phyloP scores from a whole-genome alignment of 2,113 vertebrate species.

The Mandrillus leucophaeus region DNA sequence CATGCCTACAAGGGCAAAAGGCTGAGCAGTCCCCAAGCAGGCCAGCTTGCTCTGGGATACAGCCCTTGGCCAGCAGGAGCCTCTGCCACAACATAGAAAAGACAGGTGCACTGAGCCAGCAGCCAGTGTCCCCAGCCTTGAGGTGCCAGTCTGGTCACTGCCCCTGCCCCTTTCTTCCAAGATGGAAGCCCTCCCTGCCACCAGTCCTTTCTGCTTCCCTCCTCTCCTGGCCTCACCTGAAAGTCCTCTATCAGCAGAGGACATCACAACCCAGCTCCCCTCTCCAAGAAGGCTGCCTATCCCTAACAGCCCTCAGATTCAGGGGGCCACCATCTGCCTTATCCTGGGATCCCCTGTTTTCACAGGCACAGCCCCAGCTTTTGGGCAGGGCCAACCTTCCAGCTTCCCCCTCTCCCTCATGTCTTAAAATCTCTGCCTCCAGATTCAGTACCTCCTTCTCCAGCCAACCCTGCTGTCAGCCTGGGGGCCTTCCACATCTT shows the following conservation, averaged over 20 bases:
- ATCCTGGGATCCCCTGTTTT: not conserved
- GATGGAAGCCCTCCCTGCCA: not conserved
- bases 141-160: too few relatives aligned
- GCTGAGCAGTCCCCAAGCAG: not conserved
- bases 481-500: not conserved
- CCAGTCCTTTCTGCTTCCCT: not conserved
- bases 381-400: not conserved
- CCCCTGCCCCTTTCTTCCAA: not conserved
- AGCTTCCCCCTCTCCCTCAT: not conserved
- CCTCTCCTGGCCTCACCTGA: not conserved
- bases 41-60: not conserved
- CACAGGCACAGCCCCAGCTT: not conserved
- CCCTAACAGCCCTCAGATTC: not conserved
- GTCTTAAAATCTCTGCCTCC: not conserved
- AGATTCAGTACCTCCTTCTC: not conserved
- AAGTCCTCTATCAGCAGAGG: not conserved
- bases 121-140: not conserved
- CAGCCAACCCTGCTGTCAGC: not conserved
- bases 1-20: not conserved
- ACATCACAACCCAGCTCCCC: not conserved
- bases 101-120: not conserved
- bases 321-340: not conserved
- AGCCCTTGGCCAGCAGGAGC: not conserved
- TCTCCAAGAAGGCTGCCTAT: not conserved
- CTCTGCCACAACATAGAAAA: not conserved